These are phyloP conservation scores for Lamellibrachia satsuma DNA, from an alignment of 2,888 invertebrate species.

Conservation along the genomic window DNA sequence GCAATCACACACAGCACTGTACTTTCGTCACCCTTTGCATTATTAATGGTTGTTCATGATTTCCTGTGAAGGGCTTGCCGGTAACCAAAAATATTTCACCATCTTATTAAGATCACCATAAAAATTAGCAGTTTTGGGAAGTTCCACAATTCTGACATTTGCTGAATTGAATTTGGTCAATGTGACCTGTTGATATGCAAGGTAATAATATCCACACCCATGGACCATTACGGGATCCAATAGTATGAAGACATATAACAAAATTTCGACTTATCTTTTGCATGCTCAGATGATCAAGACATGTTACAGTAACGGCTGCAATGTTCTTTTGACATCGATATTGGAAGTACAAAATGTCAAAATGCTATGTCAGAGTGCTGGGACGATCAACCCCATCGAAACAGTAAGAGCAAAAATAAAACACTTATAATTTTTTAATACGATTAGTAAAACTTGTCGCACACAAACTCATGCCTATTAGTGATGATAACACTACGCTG, in stretches of 20 bases:
- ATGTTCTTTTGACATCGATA: not conserved
- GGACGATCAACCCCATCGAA: not conserved
- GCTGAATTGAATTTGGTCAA: not conserved
- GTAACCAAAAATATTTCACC: not conserved
- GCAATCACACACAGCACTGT: not conserved
- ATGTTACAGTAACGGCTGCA: too few relatives aligned
- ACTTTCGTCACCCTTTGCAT: not conserved
- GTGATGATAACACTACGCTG: not conserved
- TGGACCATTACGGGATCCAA: too few relatives aligned
- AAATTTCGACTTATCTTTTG: too few relatives aligned
- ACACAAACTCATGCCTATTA: not conserved
- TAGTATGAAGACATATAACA: too few relatives aligned
- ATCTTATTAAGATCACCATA: not conserved
- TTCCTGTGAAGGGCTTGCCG: not conserved
- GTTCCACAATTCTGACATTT: not conserved
- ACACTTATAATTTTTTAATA: not conserved
- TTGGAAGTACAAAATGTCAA: not conserved
- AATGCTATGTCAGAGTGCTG: not conserved
- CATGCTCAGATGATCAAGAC: too few relatives aligned
- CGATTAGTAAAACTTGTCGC: not conserved
- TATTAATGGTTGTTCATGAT: too few relatives aligned
- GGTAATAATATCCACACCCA: not conserved
- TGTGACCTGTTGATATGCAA: not conserved
- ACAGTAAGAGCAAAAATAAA: not conserved
- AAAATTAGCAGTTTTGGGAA: not conserved